Evolutionary conservation across 2,797 vertebrate species (phyloP).

Genomic region (Echeneis naucrates): DNA sequence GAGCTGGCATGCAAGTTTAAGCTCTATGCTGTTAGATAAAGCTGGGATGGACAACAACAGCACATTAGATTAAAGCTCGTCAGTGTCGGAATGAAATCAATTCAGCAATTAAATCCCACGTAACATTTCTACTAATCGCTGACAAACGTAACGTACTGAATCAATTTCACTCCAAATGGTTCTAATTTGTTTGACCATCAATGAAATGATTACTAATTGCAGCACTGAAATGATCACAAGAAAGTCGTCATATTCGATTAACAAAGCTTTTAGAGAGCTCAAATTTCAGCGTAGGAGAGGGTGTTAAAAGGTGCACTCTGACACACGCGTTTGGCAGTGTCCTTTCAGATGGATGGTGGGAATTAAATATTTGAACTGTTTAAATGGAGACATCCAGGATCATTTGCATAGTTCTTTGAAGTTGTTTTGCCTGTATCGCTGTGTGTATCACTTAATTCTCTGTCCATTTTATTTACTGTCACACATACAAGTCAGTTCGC

Average conservation of each 20-base stretch:
- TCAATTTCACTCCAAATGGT: conserved; percentile 35
- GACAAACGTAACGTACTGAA: conserved; percentile 26
- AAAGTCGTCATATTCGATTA: conserved; percentile 50
- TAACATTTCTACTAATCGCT: conserved; percentile 30
- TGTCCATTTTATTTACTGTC: conserved; percentile 13
- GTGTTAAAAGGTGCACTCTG: conserved; percentile 53
- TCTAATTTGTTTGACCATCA: conserved; percentile 41
- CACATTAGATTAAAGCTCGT: background rate
- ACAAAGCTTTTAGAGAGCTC: conserved; percentile 35
- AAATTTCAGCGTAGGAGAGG: conserved; percentile 14
- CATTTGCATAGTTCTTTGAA: conserved; percentile 33
- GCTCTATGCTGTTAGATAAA: background rate
- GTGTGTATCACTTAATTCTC: conserved; percentile 3
- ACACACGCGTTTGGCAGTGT: conserved; percentile 18
- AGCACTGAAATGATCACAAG: conserved; percentile 34
- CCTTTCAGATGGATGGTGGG: conserved; percentile 18
- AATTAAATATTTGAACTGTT: conserved; percentile 52
- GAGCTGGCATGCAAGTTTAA: background rate
- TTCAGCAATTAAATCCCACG: conserved; percentile 3
- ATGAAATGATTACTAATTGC: conserved; percentile 28
- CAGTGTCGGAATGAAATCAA: conserved; percentile 4
- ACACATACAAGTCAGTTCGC: conserved; percentile 20
- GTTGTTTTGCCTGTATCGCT: conserved; percentile 21
- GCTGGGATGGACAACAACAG: background rate
- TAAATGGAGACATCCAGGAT: conserved; percentile 42